Evolutionary conservation across 2,888 invertebrate species (phyloP).

Genomic region (Drosophila bunnanda): DNA sequence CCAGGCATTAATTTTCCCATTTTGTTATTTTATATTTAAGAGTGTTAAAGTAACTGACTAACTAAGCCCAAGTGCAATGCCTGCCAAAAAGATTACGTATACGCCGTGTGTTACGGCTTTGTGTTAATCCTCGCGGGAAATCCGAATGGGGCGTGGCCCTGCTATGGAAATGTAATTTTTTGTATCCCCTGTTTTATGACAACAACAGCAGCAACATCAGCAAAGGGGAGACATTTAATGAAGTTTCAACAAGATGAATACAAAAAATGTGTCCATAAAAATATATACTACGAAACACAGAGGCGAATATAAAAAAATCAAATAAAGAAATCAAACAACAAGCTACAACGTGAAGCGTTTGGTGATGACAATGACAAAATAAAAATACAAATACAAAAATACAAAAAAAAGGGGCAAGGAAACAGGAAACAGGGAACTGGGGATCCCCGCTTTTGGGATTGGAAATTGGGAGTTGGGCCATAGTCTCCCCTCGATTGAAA

Average conservation of each 20-base stretch:
- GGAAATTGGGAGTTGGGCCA: neutral
- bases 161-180: slow-evolving; percentile 41
- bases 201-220: no score
- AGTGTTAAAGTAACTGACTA: neutral
- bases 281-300: slow-evolving; percentile 27
- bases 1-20: no score
- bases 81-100: slow-evolving; percentile 40
- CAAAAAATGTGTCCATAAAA: slow-evolving; percentile 5
- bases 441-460: no score
- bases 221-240: slow-evolving; percentile 64
- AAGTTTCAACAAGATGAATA: slow-evolving; percentile 54
- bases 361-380: slow-evolving; percentile 48
- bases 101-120: slow-evolving; percentile 33
- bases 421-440: neutral
- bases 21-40: neutral
- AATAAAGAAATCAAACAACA: slow-evolving; percentile 63
- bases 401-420: neutral
- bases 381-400: slow-evolving; percentile 7
- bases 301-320: slow-evolving; percentile 57
- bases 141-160: slow-evolving; percentile 40
- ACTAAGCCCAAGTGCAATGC: neutral
- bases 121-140: slow-evolving; percentile 15
- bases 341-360: slow-evolving; percentile 20
- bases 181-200: slow-evolving; percentile 40
- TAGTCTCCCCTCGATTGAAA: slow-evolving; percentile 57